Evolutionary conservation across 2,113 vertebrate species (phyloP).

Genomic region (Stegostoma tigrinum): DNA sequence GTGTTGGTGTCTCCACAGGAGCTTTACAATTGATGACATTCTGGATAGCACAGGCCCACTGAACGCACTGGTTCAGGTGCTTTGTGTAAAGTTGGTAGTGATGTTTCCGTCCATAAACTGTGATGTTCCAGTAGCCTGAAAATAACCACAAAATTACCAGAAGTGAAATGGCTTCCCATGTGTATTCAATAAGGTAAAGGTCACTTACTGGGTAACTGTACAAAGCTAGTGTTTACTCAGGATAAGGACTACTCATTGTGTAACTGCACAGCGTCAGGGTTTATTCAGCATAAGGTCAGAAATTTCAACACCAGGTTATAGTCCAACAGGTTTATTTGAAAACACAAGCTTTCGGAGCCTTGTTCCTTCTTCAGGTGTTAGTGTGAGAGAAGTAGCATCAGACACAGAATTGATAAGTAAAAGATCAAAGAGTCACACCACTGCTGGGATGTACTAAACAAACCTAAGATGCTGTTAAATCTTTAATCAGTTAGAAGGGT

Average conservation of each 20-base stretch:
- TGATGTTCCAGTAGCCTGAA: conserved; percentile 85
- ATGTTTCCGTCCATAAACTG: conserved; percentile 85
- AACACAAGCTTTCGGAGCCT: too few relatives aligned
- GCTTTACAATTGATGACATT: conserved; percentile 87
- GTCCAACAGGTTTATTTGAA: too few relatives aligned
- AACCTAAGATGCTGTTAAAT: too few relatives aligned
- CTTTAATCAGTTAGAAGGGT: too few relatives aligned
- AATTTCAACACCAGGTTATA: too few relatives aligned
- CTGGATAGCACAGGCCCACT: conserved; percentile 83
- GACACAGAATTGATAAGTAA: too few relatives aligned
- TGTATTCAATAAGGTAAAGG: not conserved
- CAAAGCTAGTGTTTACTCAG: too few relatives aligned
- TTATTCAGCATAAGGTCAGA: not conserved
- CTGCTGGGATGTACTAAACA: too few relatives aligned
- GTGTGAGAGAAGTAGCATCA: too few relatives aligned
- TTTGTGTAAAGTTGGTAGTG: conserved; percentile 80
- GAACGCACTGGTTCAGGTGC: conserved; percentile 81
- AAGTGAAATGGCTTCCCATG: not conserved
- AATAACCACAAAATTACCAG: not conserved
- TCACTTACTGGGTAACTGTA: not conserved
- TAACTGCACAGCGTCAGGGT: not conserved
- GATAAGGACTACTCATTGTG: not conserved
- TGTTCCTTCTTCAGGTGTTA: too few relatives aligned
- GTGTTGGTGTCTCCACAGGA: conserved; percentile 84
- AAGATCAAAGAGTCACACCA: too few relatives aligned